Percentiles rank a stretch among this genome's conserved stretches.
Evolutionary conservation across 2,113 vertebrate genomes (phyloP).

Genomic region (Pterocles burchelli): DNA sequence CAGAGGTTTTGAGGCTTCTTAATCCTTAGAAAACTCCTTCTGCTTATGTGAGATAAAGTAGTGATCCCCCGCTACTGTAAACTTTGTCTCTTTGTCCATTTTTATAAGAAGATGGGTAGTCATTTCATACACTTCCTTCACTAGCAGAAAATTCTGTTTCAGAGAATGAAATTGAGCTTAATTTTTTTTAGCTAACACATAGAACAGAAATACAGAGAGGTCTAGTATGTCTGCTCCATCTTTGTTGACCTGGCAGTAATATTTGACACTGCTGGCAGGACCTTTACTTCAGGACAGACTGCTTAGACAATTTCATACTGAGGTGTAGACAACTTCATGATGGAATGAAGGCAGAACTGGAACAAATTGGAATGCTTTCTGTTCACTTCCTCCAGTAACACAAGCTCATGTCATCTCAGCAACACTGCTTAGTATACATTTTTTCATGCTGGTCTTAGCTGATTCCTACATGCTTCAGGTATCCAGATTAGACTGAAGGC

Average conservation of each 20-base stretch:
- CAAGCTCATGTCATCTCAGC: not conserved
- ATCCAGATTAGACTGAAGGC: not conserved
- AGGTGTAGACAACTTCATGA: not conserved
- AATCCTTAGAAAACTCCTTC: slow-evolving; percentile 26
- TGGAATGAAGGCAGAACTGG: not conserved
- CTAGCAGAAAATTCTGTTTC: not conserved
- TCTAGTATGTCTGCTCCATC: not conserved
- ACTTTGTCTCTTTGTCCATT: not conserved
- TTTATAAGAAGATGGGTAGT: not conserved
- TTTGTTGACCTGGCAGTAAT: not conserved
- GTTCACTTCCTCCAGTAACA: not conserved
- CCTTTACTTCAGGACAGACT: not conserved
- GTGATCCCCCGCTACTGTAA: not conserved
- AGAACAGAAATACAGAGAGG: not conserved
- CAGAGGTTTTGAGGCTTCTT: not conserved
- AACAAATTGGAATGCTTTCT: not conserved
- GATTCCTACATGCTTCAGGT: not conserved
- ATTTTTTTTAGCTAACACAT: not conserved
- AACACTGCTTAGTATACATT: not conserved
- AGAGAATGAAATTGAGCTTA: not conserved
- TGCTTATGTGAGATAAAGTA: slow-evolving; percentile 5
- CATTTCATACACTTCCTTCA: not conserved
- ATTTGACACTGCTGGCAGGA: rapidly evolving
- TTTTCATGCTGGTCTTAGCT: not conserved
- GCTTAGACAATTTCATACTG: not conserved